Evolutionary conservation across 2,113 vertebrate genomes (phyloP).

Genomic region (Silurus glanis): DNA sequence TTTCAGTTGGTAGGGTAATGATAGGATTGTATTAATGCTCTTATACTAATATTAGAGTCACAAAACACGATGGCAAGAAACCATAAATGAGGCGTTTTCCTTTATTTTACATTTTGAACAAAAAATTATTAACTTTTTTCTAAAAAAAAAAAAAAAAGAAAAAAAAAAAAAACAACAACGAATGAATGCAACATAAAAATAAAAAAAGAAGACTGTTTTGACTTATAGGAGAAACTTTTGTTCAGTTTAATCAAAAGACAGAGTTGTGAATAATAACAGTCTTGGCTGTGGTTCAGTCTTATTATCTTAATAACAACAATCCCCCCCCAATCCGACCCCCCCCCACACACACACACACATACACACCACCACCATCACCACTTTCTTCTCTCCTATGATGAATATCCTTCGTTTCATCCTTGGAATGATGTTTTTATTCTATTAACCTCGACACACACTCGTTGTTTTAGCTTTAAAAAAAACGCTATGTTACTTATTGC

Average conservation of each 20-base stretch:
- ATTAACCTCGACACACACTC: background rate
- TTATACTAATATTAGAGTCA: background rate
- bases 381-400: background rate
- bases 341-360: too few species aligned
- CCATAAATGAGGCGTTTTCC: too few species aligned
- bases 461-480: background rate
- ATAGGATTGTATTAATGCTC: background rate
- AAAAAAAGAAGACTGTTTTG: background rate
- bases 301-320: conserved; percentile 20
- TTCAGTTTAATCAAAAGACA: background rate
- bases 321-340: background rate
- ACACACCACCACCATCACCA: background rate
- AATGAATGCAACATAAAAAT: too few species aligned
- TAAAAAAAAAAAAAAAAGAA: background rate
- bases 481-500: background rate
- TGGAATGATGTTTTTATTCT: background rate
- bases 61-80: too few species aligned
- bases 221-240: background rate
- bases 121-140: too few species aligned
- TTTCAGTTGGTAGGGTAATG: background rate
- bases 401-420: conserved; percentile 1
- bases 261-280: conserved; percentile 4
- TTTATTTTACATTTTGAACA: too few species aligned
- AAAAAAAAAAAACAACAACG: background rate
- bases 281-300: conserved; percentile 12